Evolutionary conservation across 2,888 invertebrate genomes (phyloP), one percentile per base, ranked within the genome.

Genomic region (Gortyna flavago): DNA sequence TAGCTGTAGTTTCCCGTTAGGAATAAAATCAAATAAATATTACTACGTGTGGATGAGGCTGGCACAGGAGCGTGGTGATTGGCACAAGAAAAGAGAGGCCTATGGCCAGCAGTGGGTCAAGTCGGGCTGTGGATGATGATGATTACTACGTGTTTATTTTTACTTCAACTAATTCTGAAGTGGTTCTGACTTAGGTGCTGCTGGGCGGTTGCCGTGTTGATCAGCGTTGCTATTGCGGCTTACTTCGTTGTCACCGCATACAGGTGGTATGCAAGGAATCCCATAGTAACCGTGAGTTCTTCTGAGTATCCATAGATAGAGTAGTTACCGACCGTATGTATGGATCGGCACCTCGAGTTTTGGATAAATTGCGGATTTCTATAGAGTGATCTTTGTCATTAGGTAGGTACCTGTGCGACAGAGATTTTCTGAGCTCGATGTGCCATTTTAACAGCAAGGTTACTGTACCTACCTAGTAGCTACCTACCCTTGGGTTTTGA

Each of bases 181-280:
- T 59, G 21, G 25, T 79, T 44, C 72, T 85, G 81, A 89, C 90
- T 80, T 85, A 97, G 97, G 89, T 91, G 94, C 75, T 93, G 95
- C 85, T 98, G 98, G 98, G 95, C 96, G 0, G 64, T 96, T 0
- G 95, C 97, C 0, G 97, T 97, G 16, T 57, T 97, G 0, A 65
- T 97, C 6, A 97, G 97, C 64, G 92, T 97, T n/a, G 91, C 95
- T 21, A 93, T 96, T 4, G 97, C 97, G 0, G 91, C 96, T 11
- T 95, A 94, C n/a, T 95, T 98, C 74, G 97, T 98, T 21, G 89
- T 95, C 7, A 95, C 97, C 0, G 97, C 97, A 0, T 97, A 97
- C 94, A 93, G 93, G 54, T 97, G 97, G 96, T 97, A 97, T 88
- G 96, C 97, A 0, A 95, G 97, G 73, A 97, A 97, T 59, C 97